Percentiles rank a stretch among this genome's conserved stretches.
These are phyloP conservation scores for Procambarus clarkii DNA, from an alignment of 1,140 invertebrate species.

Conservation along the genomic window DNA sequence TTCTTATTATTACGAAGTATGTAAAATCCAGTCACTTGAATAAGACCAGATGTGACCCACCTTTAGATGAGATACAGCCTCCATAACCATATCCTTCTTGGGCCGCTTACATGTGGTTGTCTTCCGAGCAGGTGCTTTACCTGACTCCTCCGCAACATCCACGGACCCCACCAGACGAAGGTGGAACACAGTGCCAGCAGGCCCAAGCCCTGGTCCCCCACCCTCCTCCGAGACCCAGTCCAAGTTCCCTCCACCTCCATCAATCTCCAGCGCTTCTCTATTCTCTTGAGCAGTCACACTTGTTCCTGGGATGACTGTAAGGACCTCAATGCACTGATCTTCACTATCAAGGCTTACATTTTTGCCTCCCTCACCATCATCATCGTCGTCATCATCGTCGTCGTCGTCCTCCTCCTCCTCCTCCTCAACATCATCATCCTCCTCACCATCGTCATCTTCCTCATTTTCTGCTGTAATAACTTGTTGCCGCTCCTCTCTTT, in stretches of 20 bases:
- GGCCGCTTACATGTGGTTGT: conserved; percentile 79
- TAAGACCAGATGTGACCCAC: conserved; percentile 79
- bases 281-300: conserved; percentile 76
- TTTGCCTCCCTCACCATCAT: conserved; percentile 73
- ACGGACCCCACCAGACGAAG: conserved; percentile 89
- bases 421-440: conserved; percentile 63
- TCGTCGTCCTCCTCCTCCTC: conserved; percentile 70
- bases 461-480: conserved; percentile 36
- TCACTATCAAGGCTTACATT: conserved; percentile 75
- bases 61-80: conserved; percentile 97
- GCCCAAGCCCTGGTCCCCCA: conserved; percentile 69
- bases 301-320: conserved; percentile 74
- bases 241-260: conserved; percentile 62
- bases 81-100: conserved; percentile 95
- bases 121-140: conserved; percentile 76
- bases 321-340: conserved; percentile 76
- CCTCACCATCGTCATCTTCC: conserved; percentile 40
- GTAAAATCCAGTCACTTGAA: conserved; percentile 43
- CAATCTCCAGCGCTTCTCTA: conserved; percentile 73
- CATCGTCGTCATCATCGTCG: conserved; percentile 67
- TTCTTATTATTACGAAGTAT: conserved; percentile 6
- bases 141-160: conserved; percentile 84
- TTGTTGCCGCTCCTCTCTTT: conserved; percentile 27
- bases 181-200: conserved; percentile 85
- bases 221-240: conserved; percentile 75